Evolutionary conservation across 1,140 invertebrate species (phyloP), one percentile per base, ranked within the genome.

Genomic region (Pseudoatta argentina): DNA sequence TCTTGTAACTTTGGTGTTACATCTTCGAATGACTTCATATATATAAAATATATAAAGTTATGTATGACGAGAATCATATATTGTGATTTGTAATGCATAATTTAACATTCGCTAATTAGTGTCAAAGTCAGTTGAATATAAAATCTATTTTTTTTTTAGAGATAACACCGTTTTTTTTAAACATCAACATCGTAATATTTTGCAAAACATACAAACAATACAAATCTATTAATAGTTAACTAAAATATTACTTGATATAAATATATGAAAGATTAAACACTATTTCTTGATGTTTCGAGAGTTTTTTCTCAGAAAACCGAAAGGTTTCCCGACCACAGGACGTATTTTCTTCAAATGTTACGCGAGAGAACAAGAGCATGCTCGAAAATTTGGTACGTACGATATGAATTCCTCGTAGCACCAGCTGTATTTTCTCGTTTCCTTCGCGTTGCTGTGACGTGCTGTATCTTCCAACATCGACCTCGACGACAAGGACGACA

Each of bases 401-500:
- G 4, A 59, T 87, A 61, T 64, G 69, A 89, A 71, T 69, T 72
- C 18, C 51, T 71, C 76, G 69, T 67, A 61, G 27, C 27, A 12
- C 39, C 51, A 3, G 51, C 27, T 67, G 59, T 86, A 86, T 82
- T 83, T 89, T 73, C 71, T 61, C 51, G 59, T 82, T 69, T 51
- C 30, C 64, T 44, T 63, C 55, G 0, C 69, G n/a, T 82, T 55
- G 39, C 53, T 10, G 39, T 55, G 69, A 75, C 55, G 53, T 73
- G 79, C 21, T 48, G 79, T 83, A 83, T 83, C 55, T 75, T 63
- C 57, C 59, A 61, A 77, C 85, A 75, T 87, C 72, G 83, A 87
- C 21, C 72, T 16, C 48, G 71, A 18, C 63, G 83, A 69, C 55
- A 88, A 87, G 86, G 44, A 53, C 81, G 75, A 87, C 86, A 90